Base-by-base conservation (phyloP, 2,888 invertebrate genomes). In the Drosophila setosimentum region DNA sequence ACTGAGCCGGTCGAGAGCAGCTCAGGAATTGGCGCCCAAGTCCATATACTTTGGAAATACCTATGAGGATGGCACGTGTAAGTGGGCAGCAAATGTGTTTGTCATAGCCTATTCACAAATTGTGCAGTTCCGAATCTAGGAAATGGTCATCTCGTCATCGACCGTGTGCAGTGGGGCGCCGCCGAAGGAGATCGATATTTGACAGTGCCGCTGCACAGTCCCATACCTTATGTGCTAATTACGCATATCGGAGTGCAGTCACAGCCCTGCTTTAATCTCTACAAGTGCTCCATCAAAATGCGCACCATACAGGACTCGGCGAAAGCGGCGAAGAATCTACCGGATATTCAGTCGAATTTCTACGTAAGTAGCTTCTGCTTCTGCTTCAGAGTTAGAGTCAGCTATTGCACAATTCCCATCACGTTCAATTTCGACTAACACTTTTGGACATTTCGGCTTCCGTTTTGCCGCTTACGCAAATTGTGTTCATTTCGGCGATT, bases 191-290 rank as follows among this genome's bases (percentile, higher is more conserved):
- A 76, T 5, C 85, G 2, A 3, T 10, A 86, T 35, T 71, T 92
- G 29, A 83, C 71, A 29, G 60, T 83, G 35, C 89, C 85, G 7
- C 83, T 94, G 51, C 51, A 74, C 4, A 91, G 91, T 68, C 94
- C 94, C 24, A 92, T 93, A 33, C 92, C 93, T 2, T 93, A 94
- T 72, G 94, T 94, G 0, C 82, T 94, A 2, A 92, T 95, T 54
- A 94, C 94, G 18, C 94, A 95, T 75, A 94, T 95, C 1, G 94
- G 93, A 2, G 94, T 94, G 27, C 90, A 91, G 68, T 90, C 92
- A 8, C 70, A 49, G 7, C 91, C 93, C 30, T 95, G 94, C 76
- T 64, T 67, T 13, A 93, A 90, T 63, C 87, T 93, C 42, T 84
- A 91, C 37, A 91, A 89, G 32, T 95, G 95, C 80, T 92, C 93